A percentile compares a stretch with the other conserved stretches of the same genome.
phyloP scores from a whole-genome alignment of 2,888 invertebrate genomes.

The Protophormia terraenovae region DNA sequence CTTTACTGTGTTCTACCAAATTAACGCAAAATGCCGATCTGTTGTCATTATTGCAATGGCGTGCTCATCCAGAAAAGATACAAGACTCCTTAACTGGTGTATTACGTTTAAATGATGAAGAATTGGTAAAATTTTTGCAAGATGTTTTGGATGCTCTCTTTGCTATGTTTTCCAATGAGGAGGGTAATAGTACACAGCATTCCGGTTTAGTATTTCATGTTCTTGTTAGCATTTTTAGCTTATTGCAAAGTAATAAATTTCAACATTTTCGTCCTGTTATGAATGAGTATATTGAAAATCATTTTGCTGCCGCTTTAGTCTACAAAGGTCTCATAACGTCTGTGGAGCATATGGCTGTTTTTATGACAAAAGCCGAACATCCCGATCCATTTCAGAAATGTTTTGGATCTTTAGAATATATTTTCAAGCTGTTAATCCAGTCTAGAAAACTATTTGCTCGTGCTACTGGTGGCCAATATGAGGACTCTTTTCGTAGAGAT shows the following conservation, averaged over 20 bases:
- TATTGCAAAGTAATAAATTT: slow-evolving; percentile 94
- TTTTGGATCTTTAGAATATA: slow-evolving; percentile 94
- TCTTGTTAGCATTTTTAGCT: slow-evolving; percentile 94
- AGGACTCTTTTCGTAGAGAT: slow-evolving; percentile 92
- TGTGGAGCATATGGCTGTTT: slow-evolving; percentile 94
- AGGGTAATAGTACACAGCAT: slow-evolving; percentile 93
- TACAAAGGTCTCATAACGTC: slow-evolving; percentile 95
- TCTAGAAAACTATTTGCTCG: slow-evolving; percentile 91
- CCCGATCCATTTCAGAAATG: slow-evolving; percentile 95
- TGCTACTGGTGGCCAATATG: slow-evolving; percentile 93
- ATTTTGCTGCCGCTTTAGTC: slow-evolving; percentile 96
- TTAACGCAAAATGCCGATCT: slow-evolving; percentile 97
- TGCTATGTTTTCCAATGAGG: slow-evolving; percentile 95
- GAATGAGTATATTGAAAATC: slow-evolving; percentile 95
- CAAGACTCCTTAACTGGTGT: slow-evolving; percentile 92
- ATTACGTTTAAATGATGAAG: slow-evolving; percentile 91
- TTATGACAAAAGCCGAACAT: slow-evolving; percentile 91
- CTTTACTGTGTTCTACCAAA: slow-evolving; percentile 96
- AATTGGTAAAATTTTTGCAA: slow-evolving; percentile 96
- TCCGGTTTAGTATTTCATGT: slow-evolving; percentile 96
- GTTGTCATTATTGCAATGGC: slow-evolving; percentile 94
- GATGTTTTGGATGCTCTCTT: slow-evolving; percentile 97
- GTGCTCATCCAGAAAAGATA: slow-evolving; percentile 92
- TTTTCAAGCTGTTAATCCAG: slow-evolving; percentile 95
- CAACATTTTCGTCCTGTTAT: slow-evolving; percentile 97